Conservation (phyloP, 2,888 invertebrate genomes). For the Lamellibrachia columna region DNA sequence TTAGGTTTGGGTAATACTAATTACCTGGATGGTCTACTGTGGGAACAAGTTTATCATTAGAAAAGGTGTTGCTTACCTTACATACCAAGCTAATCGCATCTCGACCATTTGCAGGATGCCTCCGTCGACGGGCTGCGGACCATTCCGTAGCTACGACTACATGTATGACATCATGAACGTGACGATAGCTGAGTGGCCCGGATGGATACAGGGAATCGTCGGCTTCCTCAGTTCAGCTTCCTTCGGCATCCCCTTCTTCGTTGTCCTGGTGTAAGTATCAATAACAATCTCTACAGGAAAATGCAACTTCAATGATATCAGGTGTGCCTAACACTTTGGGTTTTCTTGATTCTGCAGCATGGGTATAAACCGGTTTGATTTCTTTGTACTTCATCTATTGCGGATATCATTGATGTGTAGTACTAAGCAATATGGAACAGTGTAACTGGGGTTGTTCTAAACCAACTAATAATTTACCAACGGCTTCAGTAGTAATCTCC, state of each 20-base stretch:
- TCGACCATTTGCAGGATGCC: slow-evolving; percentile 42
- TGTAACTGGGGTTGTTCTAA: too few species aligned
- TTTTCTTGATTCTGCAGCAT: background rate
- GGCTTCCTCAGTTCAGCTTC: slow-evolving; percentile 49
- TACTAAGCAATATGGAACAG: too few species aligned
- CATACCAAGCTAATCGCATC: background rate
- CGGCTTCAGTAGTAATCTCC: too few species aligned
- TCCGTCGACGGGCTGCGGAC: slow-evolving; percentile 59
- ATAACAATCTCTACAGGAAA: background rate
- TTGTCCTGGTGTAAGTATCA: slow-evolving; percentile 73
- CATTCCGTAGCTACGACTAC: slow-evolving; percentile 51
- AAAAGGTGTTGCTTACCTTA: background rate
- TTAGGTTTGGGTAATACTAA: too few species aligned
- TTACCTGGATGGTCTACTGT: background rate
- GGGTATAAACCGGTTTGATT: too few species aligned
- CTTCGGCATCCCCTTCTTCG: slow-evolving; percentile 50
- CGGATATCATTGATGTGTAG: too few species aligned
- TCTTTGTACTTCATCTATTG: too few species aligned
- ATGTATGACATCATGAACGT: slow-evolving; percentile 46
- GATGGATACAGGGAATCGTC: slow-evolving; percentile 42
- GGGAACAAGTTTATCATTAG: background rate
- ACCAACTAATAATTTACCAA: too few species aligned
- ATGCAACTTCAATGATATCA: background rate
- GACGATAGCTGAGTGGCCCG: slow-evolving; percentile 44
- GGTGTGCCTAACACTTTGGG: background rate